Percentiles rank a stretch among this genome's conserved stretches.
Conservation (phyloP, 37 sponge, comb jelly and placozoan genomes). For the Crambe crambe region DNA sequence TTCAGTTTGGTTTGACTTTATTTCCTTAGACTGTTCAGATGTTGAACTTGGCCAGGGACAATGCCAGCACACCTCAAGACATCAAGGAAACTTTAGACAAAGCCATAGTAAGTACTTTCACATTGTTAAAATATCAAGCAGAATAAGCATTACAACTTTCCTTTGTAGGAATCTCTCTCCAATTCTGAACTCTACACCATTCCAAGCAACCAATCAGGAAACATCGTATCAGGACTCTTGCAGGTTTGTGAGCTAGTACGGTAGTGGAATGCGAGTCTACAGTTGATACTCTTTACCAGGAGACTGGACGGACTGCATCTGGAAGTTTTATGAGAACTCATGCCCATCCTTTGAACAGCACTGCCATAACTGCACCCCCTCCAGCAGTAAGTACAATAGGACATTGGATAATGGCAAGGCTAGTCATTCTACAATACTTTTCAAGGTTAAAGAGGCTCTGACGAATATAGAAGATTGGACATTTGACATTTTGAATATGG, state of each 20-base stretch:
- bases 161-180: conserved; percentile 27
- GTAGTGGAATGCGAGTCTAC: too few relatives aligned
- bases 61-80: conserved; percentile 9
- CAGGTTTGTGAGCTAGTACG: conserved; percentile 4
- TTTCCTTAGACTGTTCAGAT: conserved; percentile 22
- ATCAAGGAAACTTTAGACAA: conserved; percentile 43
- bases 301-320: too few relatives aligned
- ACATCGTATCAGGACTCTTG: conserved; percentile 15
- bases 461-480: conserved; percentile 56
- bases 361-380: conserved; percentile 23
- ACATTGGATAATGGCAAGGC: neutral
- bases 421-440: neutral
- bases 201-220: neutral
- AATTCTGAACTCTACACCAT: conserved; percentile 6
- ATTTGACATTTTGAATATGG: conserved; percentile 79
- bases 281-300: too few relatives aligned
- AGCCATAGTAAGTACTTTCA: conserved; percentile 17
- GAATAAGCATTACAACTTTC: neutral
- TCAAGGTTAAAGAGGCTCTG: conserved; percentile 52
- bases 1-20: neutral
- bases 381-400: conserved; percentile 6
- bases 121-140: neutral
- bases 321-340: neutral
- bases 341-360: neutral
- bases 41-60: conserved; percentile 28